phyloP scores from a whole-genome alignment of 2,888 invertebrate species.

The Leuctra nigra region DNA sequence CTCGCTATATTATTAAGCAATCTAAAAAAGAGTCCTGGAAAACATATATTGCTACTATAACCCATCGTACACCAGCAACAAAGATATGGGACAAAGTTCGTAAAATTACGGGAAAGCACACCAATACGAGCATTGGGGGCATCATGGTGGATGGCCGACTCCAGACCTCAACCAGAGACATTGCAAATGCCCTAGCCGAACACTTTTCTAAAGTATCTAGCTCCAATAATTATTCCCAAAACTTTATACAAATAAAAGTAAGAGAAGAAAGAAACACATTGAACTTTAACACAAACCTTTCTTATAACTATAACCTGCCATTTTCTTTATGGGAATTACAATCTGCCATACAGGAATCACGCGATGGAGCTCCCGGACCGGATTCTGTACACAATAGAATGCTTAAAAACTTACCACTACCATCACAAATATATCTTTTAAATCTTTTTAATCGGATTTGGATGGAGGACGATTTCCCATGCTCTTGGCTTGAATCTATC shows the following conservation, averaged over 20 bases:
- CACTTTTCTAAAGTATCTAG: slow-evolving; percentile 8
- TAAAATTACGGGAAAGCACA: not conserved
- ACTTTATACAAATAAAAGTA: not conserved
- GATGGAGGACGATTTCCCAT: slow-evolving; percentile 4
- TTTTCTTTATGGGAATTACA: not conserved
- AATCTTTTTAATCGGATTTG: slow-evolving; percentile 9
- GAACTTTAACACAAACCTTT: not conserved
- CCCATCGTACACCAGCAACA: not conserved
- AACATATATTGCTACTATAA: not conserved
- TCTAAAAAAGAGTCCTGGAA: not conserved
- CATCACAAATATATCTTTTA: not conserved
- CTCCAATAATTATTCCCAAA: not conserved
- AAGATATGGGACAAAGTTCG: not conserved
- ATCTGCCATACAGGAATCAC: slow-evolving; percentile 4
- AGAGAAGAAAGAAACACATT: not conserved
- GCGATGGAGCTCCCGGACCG: not conserved
- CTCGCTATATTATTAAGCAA: not conserved
- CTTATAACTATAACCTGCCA: not conserved
- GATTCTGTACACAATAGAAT: slow-evolving; percentile 9
- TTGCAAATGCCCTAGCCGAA: not conserved
- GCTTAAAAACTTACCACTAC: not conserved
- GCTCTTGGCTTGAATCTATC: slow-evolving; percentile 4
- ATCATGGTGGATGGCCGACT: not conserved
- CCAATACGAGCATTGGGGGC: not conserved
- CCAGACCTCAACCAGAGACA: not conserved